These are phyloP conservation scores for Melanotaenia boesemani DNA, from an alignment of 2,797 vertebrate species.

Conservation along the genomic window DNA sequence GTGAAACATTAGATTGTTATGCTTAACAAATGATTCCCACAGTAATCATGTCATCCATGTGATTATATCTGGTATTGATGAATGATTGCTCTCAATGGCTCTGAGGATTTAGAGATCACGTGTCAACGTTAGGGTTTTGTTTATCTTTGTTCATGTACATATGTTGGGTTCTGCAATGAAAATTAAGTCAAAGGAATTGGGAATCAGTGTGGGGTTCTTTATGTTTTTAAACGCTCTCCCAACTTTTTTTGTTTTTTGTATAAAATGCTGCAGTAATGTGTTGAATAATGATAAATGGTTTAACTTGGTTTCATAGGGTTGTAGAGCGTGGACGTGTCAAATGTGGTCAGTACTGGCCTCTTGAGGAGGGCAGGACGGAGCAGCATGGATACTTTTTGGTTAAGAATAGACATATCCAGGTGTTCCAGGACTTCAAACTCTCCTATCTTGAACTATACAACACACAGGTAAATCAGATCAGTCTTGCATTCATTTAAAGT, in stretches of 20 bases:
- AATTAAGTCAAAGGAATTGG: too few relatives aligned
- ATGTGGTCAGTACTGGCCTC: constrained; percentile 90
- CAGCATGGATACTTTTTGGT: constrained; percentile 86
- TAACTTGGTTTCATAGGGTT: constrained; percentile 74
- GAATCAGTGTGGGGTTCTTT: too few relatives aligned
- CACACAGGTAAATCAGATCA: constrained; percentile 79
- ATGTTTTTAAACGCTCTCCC: not conserved
- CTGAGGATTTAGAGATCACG: not conserved
- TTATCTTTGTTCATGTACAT: not conserved
- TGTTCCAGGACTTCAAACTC: constrained; percentile 89
- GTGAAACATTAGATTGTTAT: too few relatives aligned
- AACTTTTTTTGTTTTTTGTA: not conserved
- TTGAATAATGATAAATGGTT: not conserved
- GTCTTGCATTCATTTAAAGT: not conserved
- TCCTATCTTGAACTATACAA: constrained; percentile 87
- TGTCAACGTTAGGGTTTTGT: not conserved
- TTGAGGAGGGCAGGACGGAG: constrained; percentile 84
- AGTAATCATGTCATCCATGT: too few relatives aligned
- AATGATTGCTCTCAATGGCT: not conserved
- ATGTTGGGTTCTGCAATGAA: too few relatives aligned
- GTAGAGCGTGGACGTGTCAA: constrained; percentile 88
- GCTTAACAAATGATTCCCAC: too few relatives aligned
- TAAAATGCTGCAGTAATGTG: not conserved
- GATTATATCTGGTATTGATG: not conserved
- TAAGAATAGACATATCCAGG: constrained; percentile 84